Evolutionary conservation across 2,888 invertebrate genomes (phyloP).

Genomic region (Andrena chrysosceles): DNA sequence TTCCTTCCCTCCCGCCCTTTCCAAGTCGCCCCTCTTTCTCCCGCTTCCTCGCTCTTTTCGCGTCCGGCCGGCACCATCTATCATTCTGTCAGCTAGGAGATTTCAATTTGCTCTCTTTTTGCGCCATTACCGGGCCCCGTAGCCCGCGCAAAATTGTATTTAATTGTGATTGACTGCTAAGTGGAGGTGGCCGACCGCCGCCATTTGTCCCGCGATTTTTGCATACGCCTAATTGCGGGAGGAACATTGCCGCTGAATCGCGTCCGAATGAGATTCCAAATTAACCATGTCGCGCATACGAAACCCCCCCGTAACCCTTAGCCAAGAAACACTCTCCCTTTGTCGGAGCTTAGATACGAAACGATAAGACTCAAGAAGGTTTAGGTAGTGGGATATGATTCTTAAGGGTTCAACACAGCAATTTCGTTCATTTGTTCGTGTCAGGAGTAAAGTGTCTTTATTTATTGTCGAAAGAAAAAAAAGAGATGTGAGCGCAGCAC

Average conservation of each 20-base stretch:
- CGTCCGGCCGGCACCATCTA: conserved; percentile 77
- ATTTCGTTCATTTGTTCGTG: background rate
- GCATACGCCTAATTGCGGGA: conserved; percentile 75
- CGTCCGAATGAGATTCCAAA: conserved; percentile 34
- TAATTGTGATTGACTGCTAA: conserved; percentile 84
- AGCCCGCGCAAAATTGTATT: conserved; percentile 83
- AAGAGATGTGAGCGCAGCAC: background rate
- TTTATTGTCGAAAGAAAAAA: background rate
- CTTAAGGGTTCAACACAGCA: background rate
- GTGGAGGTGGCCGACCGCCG: conserved; percentile 77
- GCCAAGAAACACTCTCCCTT: background rate
- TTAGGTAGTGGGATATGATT: background rate
- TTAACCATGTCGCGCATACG: conserved; percentile 12
- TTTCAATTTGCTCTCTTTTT: conserved; percentile 84
- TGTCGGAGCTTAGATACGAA: background rate
- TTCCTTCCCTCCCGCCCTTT: conserved; percentile 13
- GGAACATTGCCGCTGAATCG: conserved; percentile 61
- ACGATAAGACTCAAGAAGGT: background rate
- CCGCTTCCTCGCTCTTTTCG: conserved; percentile 62
- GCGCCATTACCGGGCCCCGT: conserved; percentile 78
- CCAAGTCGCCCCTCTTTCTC: conserved; percentile 3
- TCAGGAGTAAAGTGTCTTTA: conserved; percentile 17
- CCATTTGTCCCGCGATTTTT: conserved; percentile 79
- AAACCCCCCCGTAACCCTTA: background rate
- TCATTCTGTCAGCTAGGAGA: conserved; percentile 84